A percentile compares a stretch with the other conserved stretches of the same genome.
Conservation (phyloP, 2,113 vertebrate genomes). For the Hypomesus transpacificus region DNA sequence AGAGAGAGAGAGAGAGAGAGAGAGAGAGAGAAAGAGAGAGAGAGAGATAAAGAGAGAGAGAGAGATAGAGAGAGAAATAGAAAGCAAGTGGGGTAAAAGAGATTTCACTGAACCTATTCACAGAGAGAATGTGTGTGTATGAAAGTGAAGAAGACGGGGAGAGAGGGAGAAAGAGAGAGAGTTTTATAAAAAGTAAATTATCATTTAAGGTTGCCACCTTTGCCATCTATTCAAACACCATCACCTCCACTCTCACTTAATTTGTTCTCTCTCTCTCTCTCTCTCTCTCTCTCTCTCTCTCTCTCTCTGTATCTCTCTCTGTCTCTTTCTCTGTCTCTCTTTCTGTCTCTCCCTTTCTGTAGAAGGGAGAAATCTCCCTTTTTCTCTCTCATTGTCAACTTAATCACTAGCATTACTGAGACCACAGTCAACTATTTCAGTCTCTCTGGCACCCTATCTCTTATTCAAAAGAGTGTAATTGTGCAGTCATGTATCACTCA, state of each 20-base stretch:
- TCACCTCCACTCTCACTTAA: background rate
- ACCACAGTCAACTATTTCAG: conserved; percentile 33
- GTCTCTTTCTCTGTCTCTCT: background rate
- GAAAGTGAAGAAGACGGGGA: too few species aligned
- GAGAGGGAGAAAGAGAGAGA: too few species aligned
- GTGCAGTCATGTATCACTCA: background rate
- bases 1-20: background rate
- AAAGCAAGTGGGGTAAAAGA: background rate
- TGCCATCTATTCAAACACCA: background rate
- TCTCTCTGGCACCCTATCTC: conserved; percentile 14
- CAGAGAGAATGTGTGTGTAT: too few species aligned
- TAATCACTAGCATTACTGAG: conserved; percentile 14
- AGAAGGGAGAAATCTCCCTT: background rate
- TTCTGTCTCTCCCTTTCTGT: background rate
- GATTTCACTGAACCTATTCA: background rate
- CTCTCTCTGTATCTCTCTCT: background rate
- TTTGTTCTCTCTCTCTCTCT: background rate
- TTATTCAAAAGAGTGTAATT: background rate
- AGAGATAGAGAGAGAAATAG: background rate
- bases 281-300: background rate
- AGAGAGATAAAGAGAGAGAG: background rate
- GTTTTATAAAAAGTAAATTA: too few species aligned
- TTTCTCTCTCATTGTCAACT: conserved; percentile 7
- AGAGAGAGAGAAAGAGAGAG: too few species aligned
- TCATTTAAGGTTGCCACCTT: background rate